Conservation (phyloP, 2,888 invertebrate species). For the Masnerella sp. region DNA sequence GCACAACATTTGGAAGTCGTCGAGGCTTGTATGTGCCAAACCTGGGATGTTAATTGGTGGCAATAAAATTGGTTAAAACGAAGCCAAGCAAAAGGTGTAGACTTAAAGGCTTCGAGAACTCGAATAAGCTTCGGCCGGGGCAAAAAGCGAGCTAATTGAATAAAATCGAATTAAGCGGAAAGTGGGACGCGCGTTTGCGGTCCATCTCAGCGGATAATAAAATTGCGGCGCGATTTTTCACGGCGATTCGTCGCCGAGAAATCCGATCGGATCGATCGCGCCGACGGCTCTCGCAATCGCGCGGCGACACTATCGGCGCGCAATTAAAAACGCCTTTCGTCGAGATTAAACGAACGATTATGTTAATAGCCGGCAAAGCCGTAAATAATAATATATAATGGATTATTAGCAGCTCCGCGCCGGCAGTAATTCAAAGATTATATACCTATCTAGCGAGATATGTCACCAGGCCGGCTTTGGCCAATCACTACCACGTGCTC, state of each 20-base stretch:
- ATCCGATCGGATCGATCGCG: constrained; percentile 27
- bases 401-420: constrained; percentile 44
- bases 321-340: constrained; percentile 21
- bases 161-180: constrained; percentile 45
- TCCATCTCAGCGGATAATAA: constrained; percentile 33
- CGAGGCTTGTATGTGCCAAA: no score
- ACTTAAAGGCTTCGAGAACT: constrained; percentile 46
- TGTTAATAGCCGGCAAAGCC: constrained; percentile 35
- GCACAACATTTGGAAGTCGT: no score
- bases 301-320: constrained; percentile 9
- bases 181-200: constrained; percentile 41
- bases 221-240: constrained; percentile 23
- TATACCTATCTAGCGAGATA: constrained; percentile 50
- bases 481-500: constrained; percentile 68
- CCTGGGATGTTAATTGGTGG: constrained; percentile 9
- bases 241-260: constrained; percentile 9
- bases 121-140: constrained; percentile 24
- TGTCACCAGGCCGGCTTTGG: constrained; percentile 57
- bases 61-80: constrained; percentile 29
- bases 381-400: constrained; percentile 55
- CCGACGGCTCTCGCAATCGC: constrained; percentile 26
- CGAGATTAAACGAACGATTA: constrained; percentile 38
- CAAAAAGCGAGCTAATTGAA: constrained; percentile 48
- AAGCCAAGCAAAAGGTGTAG: constrained; percentile 47
- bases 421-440: constrained; percentile 51